Evolutionary conservation across 1,140 invertebrate species (phyloP), one percentile per base, ranked within the genome.

Genomic region (Cherax quadricarinatus): DNA sequence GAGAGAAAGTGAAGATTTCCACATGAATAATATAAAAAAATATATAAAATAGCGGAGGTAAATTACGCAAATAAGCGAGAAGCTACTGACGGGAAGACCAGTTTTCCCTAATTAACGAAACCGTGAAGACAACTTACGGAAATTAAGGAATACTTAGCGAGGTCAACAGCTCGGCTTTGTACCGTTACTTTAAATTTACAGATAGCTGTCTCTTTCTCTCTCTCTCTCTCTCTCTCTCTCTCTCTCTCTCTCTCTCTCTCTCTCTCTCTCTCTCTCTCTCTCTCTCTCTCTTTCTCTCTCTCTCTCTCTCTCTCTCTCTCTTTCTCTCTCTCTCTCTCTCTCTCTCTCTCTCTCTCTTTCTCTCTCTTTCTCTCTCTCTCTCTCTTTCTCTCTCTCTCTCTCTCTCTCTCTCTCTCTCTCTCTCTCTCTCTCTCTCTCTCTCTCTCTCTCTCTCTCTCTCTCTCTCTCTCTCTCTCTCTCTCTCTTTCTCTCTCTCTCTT

Each of bases 181-280:
- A 41, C 30, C 30, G 30, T 41, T 41, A 41, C 30, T 41, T 41
- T 41, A 41, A 41, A 41, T 41, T 41, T 41, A 41, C 30, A 41
- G 12, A 7, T 57, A 57, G 6, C 79, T 81, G 5, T 81, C 79
- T 81, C 79, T 81, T 41, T 81, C 79, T 49, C 79, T 81, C 79
- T 49, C 79, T 49, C 79, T 81, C 79, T 81, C 79, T 49, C 79
- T 81, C 79, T 81, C 79, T 81, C 79, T 81, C 79, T 81, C 79
- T 81, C 79, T 81, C 79, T 81, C 79, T 81, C 41, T 81, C 79
- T 81, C 79, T 81, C 79, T 81, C 79, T 81, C 79, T 81, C 79
- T 81, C 79, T 81, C 78, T 80, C 78, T 80, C 78, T 80, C 78
- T 80, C 78, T 80, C 78, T 80, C 78, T 16, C 14, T 16, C 14